Evolutionary conservation across 2,888 invertebrate species (phyloP), one percentile per base, ranked within the genome.

Genomic region (Plebejus anna): DNA sequence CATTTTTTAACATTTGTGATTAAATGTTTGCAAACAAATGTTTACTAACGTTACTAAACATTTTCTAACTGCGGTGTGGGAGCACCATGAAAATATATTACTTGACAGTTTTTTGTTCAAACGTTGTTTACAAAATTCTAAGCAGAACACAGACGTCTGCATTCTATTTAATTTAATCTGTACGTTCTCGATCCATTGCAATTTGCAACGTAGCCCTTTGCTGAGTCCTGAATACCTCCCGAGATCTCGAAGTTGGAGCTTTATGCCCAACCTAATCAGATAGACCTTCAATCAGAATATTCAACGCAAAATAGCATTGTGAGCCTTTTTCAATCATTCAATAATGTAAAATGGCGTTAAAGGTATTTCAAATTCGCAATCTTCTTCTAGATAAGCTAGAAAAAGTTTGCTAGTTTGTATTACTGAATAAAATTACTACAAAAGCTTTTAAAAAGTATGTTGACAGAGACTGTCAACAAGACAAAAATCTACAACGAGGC

Each of bases 251-350:
- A 32, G 32, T 66, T 16, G 61, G 28, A 61, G 66, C 66, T 66
- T 66, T 66, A 32, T 66, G 66, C 13, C 66, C 32, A 66, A 32
- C 32, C 66, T 66, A 66, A 66, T 66, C 32, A 66, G 32, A 66
- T 66, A 16, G 32, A 36, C 5, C 13, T 36, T 32, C 32, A 66
- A 66, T 66, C 66, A 66, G 66, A 66, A 32, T 61, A 61, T 28
- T 61, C 28, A 66, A 66, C 13, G 66, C 13, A 32, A 36, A 66
- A 66, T 16, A 32, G 32, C 66, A 66, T 66, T 66, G 0, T 66
- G 5, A 66, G 16, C 5, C 13, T 4, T 66, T 47, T 61, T 9
- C 22, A 61, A 22, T 61, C 11, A 51, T 55, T 55, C 55, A 55
- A 55, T 55, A 16, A 55, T 55, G 55, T 13, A 2, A 16, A 55